Conservation (phyloP, 2,797 vertebrate genomes). For the Melanotaenia maccullochi region DNA sequence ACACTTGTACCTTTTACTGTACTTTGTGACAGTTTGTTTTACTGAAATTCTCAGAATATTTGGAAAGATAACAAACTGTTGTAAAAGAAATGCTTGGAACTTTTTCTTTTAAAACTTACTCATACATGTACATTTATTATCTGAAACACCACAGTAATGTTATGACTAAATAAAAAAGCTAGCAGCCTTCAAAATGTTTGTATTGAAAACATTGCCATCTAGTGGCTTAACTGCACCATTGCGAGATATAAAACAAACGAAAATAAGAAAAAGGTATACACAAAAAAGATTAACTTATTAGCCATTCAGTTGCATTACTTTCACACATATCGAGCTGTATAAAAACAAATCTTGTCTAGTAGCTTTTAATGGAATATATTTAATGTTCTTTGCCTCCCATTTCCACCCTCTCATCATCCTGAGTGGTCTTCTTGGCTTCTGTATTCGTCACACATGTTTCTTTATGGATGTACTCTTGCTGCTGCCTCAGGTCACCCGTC, state of each 20-base stretch:
- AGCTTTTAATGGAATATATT: background rate
- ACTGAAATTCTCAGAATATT: conserved; percentile 6
- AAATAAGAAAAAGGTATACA: conserved; percentile 7
- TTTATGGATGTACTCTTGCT: conserved; percentile 64
- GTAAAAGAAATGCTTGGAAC: background rate
- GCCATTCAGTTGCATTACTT: conserved; percentile 14
- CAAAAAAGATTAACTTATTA: conserved; percentile 43
- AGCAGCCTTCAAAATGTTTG: conserved; percentile 17
- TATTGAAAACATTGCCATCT: conserved; percentile 47
- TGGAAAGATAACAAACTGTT: background rate
- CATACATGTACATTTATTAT: background rate
- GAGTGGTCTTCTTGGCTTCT: conserved; percentile 31
- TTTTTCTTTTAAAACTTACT: background rate
- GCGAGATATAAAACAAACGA: background rate
- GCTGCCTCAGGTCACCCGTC: conserved; percentile 45
- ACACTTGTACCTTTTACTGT: conserved; percentile 24
- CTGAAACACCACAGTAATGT: background rate
- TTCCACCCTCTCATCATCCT: conserved; percentile 53
- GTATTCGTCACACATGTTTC: conserved; percentile 60
- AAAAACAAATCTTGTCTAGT: background rate
- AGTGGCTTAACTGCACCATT: conserved; percentile 43
- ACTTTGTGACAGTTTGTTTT: conserved; percentile 20
- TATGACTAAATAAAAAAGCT: background rate
- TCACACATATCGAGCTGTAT: conserved; percentile 4
- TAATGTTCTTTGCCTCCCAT: conserved; percentile 22